These are phyloP conservation scores for Eunapius fragilis DNA, from an alignment of 37 sponge, comb jelly and placozoan species.

Conservation along the genomic window DNA sequence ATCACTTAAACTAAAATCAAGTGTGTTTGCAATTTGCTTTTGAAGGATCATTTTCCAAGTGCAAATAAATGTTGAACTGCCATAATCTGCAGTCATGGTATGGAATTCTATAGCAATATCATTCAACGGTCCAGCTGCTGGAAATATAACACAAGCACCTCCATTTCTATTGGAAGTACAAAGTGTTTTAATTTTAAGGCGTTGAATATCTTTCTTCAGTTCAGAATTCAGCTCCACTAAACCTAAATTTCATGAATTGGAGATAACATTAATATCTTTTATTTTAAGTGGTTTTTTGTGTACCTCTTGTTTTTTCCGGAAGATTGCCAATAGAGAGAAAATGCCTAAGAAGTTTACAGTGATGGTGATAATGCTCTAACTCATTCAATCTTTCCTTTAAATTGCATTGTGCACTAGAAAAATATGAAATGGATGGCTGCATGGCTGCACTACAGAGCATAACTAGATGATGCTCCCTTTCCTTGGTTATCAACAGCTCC, in stretches of 20 bases:
- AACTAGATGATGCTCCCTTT: slow-evolving; percentile 27
- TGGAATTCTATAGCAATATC: neutral
- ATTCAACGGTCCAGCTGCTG: neutral
- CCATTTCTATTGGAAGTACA: neutral
- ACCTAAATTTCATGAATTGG: no score
- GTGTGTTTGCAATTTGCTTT: neutral
- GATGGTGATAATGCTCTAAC: neutral
- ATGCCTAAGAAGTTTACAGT: neutral
- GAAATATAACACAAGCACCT: neutral
- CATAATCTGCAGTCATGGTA: neutral
- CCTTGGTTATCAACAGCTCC: slow-evolving; percentile 15
- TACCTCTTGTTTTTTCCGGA: neutral
- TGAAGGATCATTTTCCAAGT: slow-evolving; percentile 5
- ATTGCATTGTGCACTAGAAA: no score
- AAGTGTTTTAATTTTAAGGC: neutral
- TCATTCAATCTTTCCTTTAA: slow-evolving; percentile 4
- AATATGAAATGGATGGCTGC: no score
- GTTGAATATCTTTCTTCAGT: neutral
- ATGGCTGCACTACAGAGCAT: slow-evolving; percentile 24
- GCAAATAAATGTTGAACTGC: slow-evolving; percentile 17
- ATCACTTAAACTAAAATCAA: slow-evolving; percentile 1
- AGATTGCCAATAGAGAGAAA: neutral
- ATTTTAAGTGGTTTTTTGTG: neutral
- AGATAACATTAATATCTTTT: no score
- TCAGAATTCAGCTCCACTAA: neutral